phyloP scores from a whole-genome alignment of 53 echinoderm and acorn worm species.

The Henricia sp. region DNA sequence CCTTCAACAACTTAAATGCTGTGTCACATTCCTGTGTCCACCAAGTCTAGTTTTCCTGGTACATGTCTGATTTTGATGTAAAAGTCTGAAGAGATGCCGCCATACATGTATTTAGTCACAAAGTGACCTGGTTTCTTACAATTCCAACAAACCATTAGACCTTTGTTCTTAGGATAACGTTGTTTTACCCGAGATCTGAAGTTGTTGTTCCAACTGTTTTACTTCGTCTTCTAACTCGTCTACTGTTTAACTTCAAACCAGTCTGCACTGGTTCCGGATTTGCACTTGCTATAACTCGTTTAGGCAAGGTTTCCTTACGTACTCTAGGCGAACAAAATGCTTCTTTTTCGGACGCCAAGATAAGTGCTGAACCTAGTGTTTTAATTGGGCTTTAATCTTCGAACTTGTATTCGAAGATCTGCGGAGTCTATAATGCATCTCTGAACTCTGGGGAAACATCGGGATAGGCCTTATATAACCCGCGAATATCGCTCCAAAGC shows the following conservation, averaged over 20 bases:
- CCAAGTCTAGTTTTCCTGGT: no score
- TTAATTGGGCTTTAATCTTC: conserved; percentile 1
- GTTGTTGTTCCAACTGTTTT: no score
- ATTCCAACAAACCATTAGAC: conserved; percentile 4
- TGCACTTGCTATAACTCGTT: conserved; percentile 10
- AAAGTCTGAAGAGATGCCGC: not conserved
- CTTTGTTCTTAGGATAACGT: not conserved
- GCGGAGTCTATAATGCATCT: not conserved
- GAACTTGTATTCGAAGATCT: conserved; percentile 6
- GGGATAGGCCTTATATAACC: conserved; percentile 30
- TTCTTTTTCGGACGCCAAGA: not conserved
- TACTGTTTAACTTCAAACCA: not conserved
- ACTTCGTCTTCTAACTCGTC: not conserved
- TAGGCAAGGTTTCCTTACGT: not conserved
- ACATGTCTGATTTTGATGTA: no score
- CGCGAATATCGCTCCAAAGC: conserved; percentile 26
- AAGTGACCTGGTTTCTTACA: conserved; percentile 24
- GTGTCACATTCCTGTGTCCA: no score
- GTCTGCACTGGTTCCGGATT: not conserved
- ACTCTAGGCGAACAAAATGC: not conserved
- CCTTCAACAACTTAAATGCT: no score
- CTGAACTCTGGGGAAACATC: conserved; percentile 27
- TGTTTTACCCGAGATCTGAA: not conserved
- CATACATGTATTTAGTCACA: not conserved
- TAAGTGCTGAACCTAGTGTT: conserved; percentile 1